Evolutionary conservation across 2,797 vertebrate species (phyloP), one percentile per base, ranked within the genome.

Genomic region (Intellagama lesueurii): DNA sequence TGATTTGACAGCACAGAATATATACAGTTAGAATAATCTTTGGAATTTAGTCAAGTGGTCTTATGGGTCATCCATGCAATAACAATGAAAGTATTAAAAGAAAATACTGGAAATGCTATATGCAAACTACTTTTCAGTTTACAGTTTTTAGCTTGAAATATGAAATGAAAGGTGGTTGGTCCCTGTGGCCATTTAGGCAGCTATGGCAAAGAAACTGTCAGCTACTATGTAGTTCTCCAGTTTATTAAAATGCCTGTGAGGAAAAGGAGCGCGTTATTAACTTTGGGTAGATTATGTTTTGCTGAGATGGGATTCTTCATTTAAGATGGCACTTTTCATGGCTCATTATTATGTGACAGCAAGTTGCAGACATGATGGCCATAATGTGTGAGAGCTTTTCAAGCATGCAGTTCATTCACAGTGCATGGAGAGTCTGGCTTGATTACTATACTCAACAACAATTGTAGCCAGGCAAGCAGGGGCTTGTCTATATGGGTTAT

Each of bases 41-140:
- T 40, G 40, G 8, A 56, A 56, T 56, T 56, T 14, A 56, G 52
- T 49, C 40, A 32, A 24, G 52, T 75, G 56, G 6, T 49, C 14
- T 47, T 88, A 32, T 24, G 28, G 40, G 26, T 49, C 32, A 28
- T 28, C 64, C 32, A 56, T 44, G 47, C 70, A 6, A 70, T 7
- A 56, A 64, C n/a, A 79, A 35, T 78, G 64, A 7, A 60, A 1
- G 2, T 72, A 72, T 11, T 56, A 35, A 60, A 72, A 28, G 52
- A 40, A 83, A 89, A 47, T 73, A 52, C 68, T 79, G 81, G 40
- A 81, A 72, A 70, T 79, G 68, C 8, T 64, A n/a, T 32, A 40
- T 47, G 52, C 52, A n/a, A 16, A 30, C 9, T 16, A 70, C 3
- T 79, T 40, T 84, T 69, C 47, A 70, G 16, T 69, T 83, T 78